Evolutionary conservation across 2,888 invertebrate species (phyloP), one percentile per base, ranked within the genome.

Genomic region (Aquatica leii): DNA sequence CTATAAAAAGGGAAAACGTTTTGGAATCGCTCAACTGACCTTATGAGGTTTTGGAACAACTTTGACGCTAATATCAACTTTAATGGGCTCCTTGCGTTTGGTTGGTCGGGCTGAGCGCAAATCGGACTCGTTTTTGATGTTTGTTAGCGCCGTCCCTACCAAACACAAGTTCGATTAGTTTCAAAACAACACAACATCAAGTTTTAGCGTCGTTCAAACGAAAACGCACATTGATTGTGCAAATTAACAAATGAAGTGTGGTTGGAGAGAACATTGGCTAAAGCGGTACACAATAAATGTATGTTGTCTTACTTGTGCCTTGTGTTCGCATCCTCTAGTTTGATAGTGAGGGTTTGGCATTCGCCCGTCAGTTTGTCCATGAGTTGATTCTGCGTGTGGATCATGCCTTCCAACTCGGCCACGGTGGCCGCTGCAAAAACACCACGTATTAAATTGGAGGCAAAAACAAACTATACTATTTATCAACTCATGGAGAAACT

Each of bases 361-460:
- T 94, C 93, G 81, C 87, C 87, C 81, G 93, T 92, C 84, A 94
- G 89, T 89, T 91, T 93, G 87, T 93, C 93, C 90, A 94, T 92
- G 89, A 93, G 91, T 88, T 90, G 90, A 88, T 92, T 93, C 89
- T 94, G 94, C 85, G 90, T 92, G 85, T 90, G 90, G 85, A 94
- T 89, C 90, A 93, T 90, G 83, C 90, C 88, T 87, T 94, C 94
- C 86, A 94, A 89, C 85, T 92, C 93, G 86, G 90, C 89, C 84
- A 94, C 93, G 81, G 92, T 93, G 85, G 91, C 90, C 87, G 90
- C 93, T 93, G 90, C 84, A 89, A 87, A 78, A 80, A 70, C 51
- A 69, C 55, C 59, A 69, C 59, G 52, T 46, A 67, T 67, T 62
- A 69, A 68, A 31, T 64, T 43, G 46, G 49, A 49, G 60, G 50